Evolutionary conservation across 2,797 vertebrate species (phyloP), one percentile per base, ranked within the genome.

Genomic region (Halcyon smyrnensis): DNA sequence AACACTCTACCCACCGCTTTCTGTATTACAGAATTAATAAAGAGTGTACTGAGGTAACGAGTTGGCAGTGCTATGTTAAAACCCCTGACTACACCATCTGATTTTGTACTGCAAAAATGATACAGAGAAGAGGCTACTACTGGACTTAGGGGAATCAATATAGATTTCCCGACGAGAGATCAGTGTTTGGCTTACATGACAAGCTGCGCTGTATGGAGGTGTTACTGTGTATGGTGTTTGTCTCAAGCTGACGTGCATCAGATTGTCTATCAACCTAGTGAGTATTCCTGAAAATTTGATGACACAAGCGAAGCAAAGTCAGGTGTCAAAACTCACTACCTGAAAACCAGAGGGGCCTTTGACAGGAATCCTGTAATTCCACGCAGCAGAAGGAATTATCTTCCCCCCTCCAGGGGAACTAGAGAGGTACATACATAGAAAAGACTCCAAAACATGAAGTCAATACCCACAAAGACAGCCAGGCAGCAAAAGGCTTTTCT

Each of bases 31-130:
- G 84, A 87, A 80, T 56, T 84, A 54, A 54, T 17, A 75, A 39
- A 85, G 75, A 79, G 88, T 15, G 34, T 32, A 73, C 60, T 85
- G 97, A 95, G 96, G 94, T 94, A 95, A 95, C 78, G 93, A 95
- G 86, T 89, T 93, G 86, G 78, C 89, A 94, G 95, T 94, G 97
- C 90, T 95, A 8, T 21, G 54, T 80, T 34, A 51, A 84, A 93
- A 13, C 70, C 80, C 89, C 94, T 93, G 89, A 90, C 94, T 80
- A 90, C 39, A 43, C 57, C 45, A 57, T 8, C 56, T 56, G 75
- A 51, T 80, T 89, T 85, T 10, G 30, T 10, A 65, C 17, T n/a
- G 65, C 68, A 62, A 62, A 78, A 67, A 43, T 36, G 11, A 71
- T 25, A 70, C 0, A 79, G 48, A 65, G 28, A 54, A 71, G 91